Conservation (phyloP, 2,888 invertebrate genomes). For the Drosophila yooni region DNA sequence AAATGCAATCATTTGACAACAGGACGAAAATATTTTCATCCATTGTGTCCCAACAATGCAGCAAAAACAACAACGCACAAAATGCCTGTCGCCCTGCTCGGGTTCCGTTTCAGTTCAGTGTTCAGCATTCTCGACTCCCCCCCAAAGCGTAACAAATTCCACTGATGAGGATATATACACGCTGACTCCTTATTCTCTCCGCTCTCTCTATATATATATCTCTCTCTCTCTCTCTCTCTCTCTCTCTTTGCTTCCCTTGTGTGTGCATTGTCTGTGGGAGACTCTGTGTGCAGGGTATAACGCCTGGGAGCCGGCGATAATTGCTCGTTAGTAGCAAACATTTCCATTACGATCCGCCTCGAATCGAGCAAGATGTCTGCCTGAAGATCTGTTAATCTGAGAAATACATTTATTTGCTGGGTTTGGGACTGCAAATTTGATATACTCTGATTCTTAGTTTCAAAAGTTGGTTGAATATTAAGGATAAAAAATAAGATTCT, state of each 20-base stretch:
- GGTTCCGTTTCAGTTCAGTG: slow-evolving; percentile 1
- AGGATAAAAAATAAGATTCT: background rate
- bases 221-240: background rate
- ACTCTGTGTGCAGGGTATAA: slow-evolving; percentile 46
- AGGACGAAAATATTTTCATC: slow-evolving; percentile 84
- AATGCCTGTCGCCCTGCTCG: slow-evolving; percentile 17
- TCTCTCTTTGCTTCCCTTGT: slow-evolving; percentile 9
- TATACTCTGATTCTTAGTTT: background rate
- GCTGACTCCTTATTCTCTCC: slow-evolving; percentile 39
- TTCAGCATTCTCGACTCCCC: slow-evolving; percentile 65
- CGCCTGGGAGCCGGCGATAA: slow-evolving; percentile 75
- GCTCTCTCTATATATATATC: slow-evolving; percentile 1
- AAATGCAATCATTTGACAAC: slow-evolving; percentile 85
- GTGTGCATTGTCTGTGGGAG: slow-evolving; percentile 43
- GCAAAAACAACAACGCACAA: slow-evolving; percentile 36
- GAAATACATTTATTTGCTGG: background rate
- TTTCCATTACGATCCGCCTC: slow-evolving; percentile 29
- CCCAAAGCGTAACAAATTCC: slow-evolving; percentile 80
- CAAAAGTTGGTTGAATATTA: background rate
- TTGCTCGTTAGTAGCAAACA: slow-evolving; percentile 77
- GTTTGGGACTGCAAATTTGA: background rate
- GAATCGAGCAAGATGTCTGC: slow-evolving; percentile 29
- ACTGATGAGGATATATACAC: slow-evolving; percentile 54
- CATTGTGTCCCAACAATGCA: slow-evolving; percentile 77
- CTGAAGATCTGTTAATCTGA: background rate